phyloP scores from a whole-genome alignment of 2,113 vertebrate genomes.

The Mormyrus iriodes region DNA sequence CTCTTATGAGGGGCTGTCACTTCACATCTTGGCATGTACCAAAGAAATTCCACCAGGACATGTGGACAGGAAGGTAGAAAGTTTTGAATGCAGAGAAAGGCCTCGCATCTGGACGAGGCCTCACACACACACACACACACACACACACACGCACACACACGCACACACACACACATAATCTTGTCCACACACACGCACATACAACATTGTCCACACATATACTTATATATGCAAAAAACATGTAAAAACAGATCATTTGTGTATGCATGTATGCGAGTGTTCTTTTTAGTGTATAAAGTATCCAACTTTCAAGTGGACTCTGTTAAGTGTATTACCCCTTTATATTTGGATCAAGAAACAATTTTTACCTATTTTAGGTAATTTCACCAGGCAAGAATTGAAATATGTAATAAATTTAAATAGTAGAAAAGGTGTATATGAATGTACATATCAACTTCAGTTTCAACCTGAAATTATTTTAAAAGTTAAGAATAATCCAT shows the following conservation, averaged over 20 bases:
- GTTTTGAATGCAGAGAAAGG: slow-evolving; percentile 59
- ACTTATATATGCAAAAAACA: background rate
- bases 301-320: background rate
- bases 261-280: background rate
- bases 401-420: background rate
- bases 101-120: slow-evolving; percentile 49
- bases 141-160: background rate
- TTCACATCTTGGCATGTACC: slow-evolving; percentile 71
- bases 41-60: slow-evolving; percentile 82
- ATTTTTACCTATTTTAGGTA: background rate
- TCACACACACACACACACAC: background rate
- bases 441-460: background rate
- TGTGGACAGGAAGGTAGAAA: slow-evolving; percentile 74
- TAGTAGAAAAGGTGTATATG: background rate
- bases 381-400: background rate
- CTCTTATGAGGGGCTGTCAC: slow-evolving; percentile 72
- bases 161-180: background rate
- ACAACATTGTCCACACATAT: background rate
- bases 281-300: background rate
- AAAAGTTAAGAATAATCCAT: background rate
- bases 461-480: background rate
- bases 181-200: background rate
- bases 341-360: background rate
- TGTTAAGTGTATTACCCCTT: background rate
- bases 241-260: background rate